Base-by-base conservation (phyloP, 2,797 vertebrate species). In the Rhincodon typus region DNA sequence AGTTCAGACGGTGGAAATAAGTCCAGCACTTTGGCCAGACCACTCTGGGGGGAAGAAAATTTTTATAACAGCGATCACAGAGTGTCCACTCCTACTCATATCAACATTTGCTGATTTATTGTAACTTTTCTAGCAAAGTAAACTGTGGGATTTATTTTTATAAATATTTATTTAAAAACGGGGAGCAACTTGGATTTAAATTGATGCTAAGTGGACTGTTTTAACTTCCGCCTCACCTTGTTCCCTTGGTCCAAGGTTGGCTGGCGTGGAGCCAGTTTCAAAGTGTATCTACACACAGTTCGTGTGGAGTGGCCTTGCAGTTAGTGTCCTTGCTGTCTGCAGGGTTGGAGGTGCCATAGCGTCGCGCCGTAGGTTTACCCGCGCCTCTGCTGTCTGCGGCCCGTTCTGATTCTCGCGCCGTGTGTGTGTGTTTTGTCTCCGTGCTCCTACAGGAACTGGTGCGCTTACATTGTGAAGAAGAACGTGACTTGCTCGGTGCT, bases 401-500 rank as follows among this genome's bases (percentile, higher is more conserved):
- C 46, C 12, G 66, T 34, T 66, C 57, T 19, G 77, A 66, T 27
- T 27, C 46, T 27, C 77, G 15, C 57, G 4, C 62, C 42, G n/a
- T 57, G 53, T 57, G 27, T 46, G 19, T 69, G 90, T 69, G 91
- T 6, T 17, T 79, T 50, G 8, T 46, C 30, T 69, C 66, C n/a
- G 6, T 34, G 38, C 34, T 34, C 53, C 67, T 62, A 94, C 96
- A 99, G 99, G 97, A 99, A 99, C 97, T 99, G 98, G 99, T 99
- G 99, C 97, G 99, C 99, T 42, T 98, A 98, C 96, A 98, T 99
- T 0, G 98, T 99, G 97, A 98, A 98, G 97, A 99, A 97, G 97
- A 99, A 99, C 96, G 99, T 99, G 97, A 99, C 98, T 97, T 99
- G 98, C 95, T 98, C 98, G 0, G 99, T 99, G 79, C 97, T 98